Evolutionary conservation across 2,888 invertebrate genomes (phyloP), one percentile per base, ranked within the genome.

Genomic region (Drosophila macrospina): DNA sequence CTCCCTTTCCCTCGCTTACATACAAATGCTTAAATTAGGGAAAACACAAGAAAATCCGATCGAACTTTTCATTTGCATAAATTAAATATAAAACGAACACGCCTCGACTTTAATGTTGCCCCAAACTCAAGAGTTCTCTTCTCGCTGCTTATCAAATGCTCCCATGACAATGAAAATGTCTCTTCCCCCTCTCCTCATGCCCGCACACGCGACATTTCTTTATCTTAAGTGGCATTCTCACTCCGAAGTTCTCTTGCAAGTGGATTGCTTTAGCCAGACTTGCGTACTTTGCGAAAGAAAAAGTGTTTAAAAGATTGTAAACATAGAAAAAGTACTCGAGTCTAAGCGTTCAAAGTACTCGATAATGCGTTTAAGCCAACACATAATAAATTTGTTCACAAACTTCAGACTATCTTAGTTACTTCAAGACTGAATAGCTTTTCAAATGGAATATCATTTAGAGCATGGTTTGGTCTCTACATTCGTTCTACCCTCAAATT

Each of bases 21-120:
- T 36, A 24, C n/a, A 34, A 34, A 55, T 54, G 15, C 16, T 34
- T 36, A 56, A 56, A 56, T 42, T 42, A 32, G 20, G 34, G 6
- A 34, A 24, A 51, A 71, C 56, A 52, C 56, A 52, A 13, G 52
- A 65, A 60, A 56, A 57, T 8, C 10, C 45, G 54, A 47, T 60
- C n/a, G 24, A 37, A 51, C 50, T 47, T 64, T 52, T 62, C 62
- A 84, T 81, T 82, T 71, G 51, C 86, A 86, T 81, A 86, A 80
- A 77, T 80, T 71, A 69, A 47, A 8, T 15, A 62, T 42, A 47
- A 70, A 67, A 67, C 28, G 54, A 37, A 48, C 39, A 56, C 56
- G 36, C 37, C 8, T 4, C 8, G 39, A 70, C 56, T 56, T 51
- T 39, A 42, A 54, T 34, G 45, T 30, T 55, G 20, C 26, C 36